Conservation (phyloP, 2,113 vertebrate genomes). For the Daubentonia madagascariensis region DNA sequence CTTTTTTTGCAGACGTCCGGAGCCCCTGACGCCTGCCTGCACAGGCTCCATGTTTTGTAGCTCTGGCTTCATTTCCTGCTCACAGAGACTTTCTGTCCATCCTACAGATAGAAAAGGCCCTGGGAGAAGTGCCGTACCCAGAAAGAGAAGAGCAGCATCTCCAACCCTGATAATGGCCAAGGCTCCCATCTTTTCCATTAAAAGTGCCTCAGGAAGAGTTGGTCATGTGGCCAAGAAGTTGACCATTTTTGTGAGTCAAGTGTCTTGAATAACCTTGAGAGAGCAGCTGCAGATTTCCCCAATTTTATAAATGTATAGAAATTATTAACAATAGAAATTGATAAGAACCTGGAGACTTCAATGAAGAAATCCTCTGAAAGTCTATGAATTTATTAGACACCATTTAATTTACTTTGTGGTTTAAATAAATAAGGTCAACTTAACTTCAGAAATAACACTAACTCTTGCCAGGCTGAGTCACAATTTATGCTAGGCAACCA, state of each 20-base stretch:
- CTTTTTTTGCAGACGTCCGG: constrained; percentile 52
- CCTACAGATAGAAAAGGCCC: constrained; percentile 32
- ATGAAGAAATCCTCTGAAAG: constrained; percentile 70
- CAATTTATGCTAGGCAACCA: neutral
- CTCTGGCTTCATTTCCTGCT: constrained; percentile 51
- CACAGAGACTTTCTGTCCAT: constrained; percentile 55
- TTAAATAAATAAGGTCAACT: constrained; percentile 23
- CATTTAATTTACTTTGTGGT: constrained; percentile 25
- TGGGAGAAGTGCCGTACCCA: neutral
- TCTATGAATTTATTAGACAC: constrained; percentile 58
- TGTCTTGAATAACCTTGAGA: constrained; percentile 72
- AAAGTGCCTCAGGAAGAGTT: constrained; percentile 47
- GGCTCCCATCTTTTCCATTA: neutral
- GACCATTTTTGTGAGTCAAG: constrained; percentile 57
- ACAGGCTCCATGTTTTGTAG: constrained; percentile 40
- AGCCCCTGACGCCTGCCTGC: constrained; percentile 42
- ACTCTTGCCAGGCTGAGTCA: neutral
- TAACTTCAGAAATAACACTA: constrained; percentile 61
- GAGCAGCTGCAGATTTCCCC: constrained; percentile 60
- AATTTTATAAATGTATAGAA: constrained; percentile 65
- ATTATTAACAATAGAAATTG: constrained; percentile 46
- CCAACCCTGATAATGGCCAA: fast-evolving
- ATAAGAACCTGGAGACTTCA: constrained; percentile 56
- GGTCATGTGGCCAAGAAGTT: constrained; percentile 21
- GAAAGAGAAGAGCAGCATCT: neutral